phyloP scores from a whole-genome alignment of 2,113 vertebrate species.

The Cyrtonyx montezumae region DNA sequence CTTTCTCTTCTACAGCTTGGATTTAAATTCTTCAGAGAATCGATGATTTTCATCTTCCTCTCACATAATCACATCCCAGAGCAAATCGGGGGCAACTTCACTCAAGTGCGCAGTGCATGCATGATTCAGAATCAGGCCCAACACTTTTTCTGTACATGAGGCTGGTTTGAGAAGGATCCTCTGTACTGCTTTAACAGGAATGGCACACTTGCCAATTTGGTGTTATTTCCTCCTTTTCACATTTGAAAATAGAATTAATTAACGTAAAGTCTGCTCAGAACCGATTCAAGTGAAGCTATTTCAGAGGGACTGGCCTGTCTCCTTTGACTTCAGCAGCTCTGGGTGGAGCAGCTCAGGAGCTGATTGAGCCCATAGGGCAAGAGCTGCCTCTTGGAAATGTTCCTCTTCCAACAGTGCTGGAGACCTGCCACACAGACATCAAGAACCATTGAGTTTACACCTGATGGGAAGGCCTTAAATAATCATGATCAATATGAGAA shows the following conservation, averaged over 20 bases:
- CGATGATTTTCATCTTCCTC: neutral
- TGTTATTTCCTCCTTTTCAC: neutral
- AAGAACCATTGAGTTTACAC: neutral
- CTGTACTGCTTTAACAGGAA: neutral
- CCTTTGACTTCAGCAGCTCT: neutral
- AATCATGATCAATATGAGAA: neutral
- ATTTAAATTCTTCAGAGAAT: neutral
- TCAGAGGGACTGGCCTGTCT: neutral
- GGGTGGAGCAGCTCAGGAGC: neutral
- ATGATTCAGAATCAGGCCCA: neutral
- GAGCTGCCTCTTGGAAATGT: neutral
- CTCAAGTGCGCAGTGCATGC: neutral
- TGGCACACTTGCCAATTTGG: fast-evolving
- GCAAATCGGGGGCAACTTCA: neutral
- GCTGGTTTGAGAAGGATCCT: neutral
- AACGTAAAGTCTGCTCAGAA: neutral
- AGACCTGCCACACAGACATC: neutral
- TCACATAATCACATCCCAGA: neutral
- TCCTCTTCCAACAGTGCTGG: neutral
- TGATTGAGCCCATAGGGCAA: neutral
- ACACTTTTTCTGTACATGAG: fast-evolving
- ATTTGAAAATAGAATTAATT: neutral
- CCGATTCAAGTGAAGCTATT: neutral
- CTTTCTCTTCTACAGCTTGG: neutral
- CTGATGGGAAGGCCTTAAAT: neutral